Evolutionary conservation across 2,797 vertebrate genomes (phyloP).

Genomic region (Gobio occitaniae): DNA sequence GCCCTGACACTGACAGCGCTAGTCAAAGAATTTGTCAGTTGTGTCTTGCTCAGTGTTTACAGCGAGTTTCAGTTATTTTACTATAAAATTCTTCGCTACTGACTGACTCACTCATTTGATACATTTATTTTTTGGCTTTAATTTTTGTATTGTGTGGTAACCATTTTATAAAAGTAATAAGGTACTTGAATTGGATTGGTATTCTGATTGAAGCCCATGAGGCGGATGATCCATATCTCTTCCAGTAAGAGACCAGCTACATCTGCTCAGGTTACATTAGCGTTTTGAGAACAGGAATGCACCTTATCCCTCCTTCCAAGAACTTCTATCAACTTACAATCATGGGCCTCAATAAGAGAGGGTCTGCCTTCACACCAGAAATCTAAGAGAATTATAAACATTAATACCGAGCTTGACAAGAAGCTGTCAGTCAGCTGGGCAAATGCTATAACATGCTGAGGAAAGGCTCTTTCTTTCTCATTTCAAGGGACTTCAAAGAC

Average conservation of each 20-base stretch:
- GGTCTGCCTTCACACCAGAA: slow-evolving; percentile 39
- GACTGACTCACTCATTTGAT: too few species aligned
- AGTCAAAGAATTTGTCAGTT: too few species aligned
- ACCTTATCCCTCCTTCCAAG: slow-evolving; percentile 14
- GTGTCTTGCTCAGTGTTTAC: too few species aligned
- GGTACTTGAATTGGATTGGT: not conserved
- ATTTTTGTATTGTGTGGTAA: too few species aligned
- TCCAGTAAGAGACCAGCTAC: not conserved
- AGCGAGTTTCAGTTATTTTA: too few species aligned
- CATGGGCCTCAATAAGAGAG: slow-evolving; percentile 37
- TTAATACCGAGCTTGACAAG: slow-evolving; percentile 52
- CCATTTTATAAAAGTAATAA: too few species aligned
- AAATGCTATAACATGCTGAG: slow-evolving; percentile 58
- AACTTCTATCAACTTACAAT: slow-evolving; percentile 8
- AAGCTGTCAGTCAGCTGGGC: slow-evolving; percentile 66
- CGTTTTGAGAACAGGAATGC: slow-evolving; percentile 9
- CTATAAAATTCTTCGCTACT: too few species aligned
- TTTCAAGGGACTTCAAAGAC: slow-evolving; percentile 60
- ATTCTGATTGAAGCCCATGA: not conserved
- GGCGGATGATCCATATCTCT: not conserved
- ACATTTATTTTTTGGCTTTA: too few species aligned
- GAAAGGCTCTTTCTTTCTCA: slow-evolving; percentile 52
- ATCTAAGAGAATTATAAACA: slow-evolving; percentile 19
- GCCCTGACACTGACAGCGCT: too few species aligned
- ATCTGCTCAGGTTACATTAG: not conserved